A percentile compares a stretch with the other conserved stretches of the same genome.
Evolutionary conservation across 2,888 invertebrate species (phyloP).

Genomic region (Dioctria rufipes): DNA sequence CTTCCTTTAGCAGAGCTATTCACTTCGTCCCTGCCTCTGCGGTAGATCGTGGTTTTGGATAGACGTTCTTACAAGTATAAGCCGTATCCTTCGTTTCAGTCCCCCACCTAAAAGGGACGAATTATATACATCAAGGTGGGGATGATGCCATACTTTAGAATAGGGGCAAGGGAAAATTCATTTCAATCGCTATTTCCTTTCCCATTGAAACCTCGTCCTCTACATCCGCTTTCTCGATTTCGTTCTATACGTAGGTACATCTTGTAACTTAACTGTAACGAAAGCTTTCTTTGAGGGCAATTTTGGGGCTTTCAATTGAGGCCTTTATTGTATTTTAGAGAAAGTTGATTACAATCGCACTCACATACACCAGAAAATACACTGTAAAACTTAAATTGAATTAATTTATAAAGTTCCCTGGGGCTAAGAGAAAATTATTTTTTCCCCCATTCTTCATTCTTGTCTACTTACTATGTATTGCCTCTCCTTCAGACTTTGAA

Average conservation of each 20-base stretch:
- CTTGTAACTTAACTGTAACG: conserved; percentile 15
- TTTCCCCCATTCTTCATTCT: conserved; percentile 14
- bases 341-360: conserved; percentile 56
- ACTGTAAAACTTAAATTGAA: conserved; percentile 71
- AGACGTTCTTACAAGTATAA: conserved; percentile 25
- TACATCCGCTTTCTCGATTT: not conserved
- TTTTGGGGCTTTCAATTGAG: conserved; percentile 58
- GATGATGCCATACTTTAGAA: conserved; percentile 17
- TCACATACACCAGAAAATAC: conserved; percentile 47
- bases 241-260: not conserved
- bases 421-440: conserved; percentile 44
- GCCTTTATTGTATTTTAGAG: conserved; percentile 58
- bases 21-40: not conserved
- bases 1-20: not conserved
- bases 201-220: not conserved
- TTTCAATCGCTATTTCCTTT: conserved; percentile 39
- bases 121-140: conserved; percentile 47
- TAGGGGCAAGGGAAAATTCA: conserved; percentile 47
- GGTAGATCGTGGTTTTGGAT: not conserved
- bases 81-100: conserved; percentile 19
- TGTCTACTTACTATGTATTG: not conserved
- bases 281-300: conserved; percentile 47
- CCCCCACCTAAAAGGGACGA: conserved; percentile 8
- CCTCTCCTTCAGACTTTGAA: not conserved
- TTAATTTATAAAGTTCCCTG: conserved; percentile 66